phyloP scores from a whole-genome alignment of 2,888 invertebrate genomes.

The Gasteruption jaculator region DNA sequence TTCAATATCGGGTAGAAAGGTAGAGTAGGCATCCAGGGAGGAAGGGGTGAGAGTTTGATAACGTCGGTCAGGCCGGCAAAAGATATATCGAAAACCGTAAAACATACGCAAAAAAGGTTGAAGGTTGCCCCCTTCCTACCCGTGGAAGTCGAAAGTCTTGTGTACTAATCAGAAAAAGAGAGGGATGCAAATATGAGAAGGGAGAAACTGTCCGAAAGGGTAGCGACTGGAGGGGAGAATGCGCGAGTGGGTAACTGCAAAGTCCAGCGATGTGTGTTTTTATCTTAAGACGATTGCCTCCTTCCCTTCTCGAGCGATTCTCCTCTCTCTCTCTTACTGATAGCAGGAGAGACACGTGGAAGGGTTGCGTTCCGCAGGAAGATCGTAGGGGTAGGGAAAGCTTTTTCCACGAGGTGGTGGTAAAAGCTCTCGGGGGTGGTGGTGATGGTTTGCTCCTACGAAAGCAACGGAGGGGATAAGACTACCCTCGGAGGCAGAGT shows the following conservation, averaged over 20 bases:
- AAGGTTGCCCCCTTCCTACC: constrained; percentile 41
- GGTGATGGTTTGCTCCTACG: constrained; percentile 29
- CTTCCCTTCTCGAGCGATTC: too few species aligned
- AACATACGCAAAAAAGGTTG: constrained; percentile 30
- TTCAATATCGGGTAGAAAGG: constrained; percentile 9
- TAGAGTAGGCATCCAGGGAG: constrained; percentile 26
- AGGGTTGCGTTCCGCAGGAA: constrained; percentile 21
- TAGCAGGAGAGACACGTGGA: constrained; percentile 19
- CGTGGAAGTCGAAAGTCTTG: constrained; percentile 39
- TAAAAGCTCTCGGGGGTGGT: constrained; percentile 19
- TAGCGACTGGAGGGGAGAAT: constrained; percentile 18
- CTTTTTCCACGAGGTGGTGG: too few species aligned
- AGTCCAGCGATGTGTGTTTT: constrained; percentile 50
- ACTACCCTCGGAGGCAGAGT: constrained; percentile 48
- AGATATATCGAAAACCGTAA: constrained; percentile 19
- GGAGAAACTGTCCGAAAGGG: constrained; percentile 23
- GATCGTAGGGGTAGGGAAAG: constrained; percentile 31
- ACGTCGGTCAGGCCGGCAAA: constrained; percentile 32
- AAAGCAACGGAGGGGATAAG: constrained; percentile 47
- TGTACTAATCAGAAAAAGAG: constrained; percentile 14
- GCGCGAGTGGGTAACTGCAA: constrained; percentile 45
- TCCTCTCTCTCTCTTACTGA: too few species aligned
- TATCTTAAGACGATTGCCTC: constrained; percentile 48
- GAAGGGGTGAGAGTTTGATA: constrained; percentile 31
- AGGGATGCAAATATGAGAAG: constrained; percentile 3